Conservation (phyloP, 2,797 vertebrate species). For the Agapornis canus region DNA sequence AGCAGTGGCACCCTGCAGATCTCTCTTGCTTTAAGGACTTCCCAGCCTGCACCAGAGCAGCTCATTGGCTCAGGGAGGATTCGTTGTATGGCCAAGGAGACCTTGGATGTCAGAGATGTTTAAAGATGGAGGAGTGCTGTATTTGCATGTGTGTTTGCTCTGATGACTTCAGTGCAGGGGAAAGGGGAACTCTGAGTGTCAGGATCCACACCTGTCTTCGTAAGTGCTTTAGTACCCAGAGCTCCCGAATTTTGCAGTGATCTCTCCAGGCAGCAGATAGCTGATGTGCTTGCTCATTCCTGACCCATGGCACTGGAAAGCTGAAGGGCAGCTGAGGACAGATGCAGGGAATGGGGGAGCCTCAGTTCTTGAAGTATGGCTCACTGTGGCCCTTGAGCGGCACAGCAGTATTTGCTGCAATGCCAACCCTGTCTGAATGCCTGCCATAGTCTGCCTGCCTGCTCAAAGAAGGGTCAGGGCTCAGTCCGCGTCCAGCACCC, state of each 20-base stretch:
- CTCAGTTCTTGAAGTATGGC: not conserved
- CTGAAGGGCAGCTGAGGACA: not conserved
- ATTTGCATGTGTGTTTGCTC: not conserved
- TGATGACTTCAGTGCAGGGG: not conserved
- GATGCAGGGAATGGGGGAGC: no score
- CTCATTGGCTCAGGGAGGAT: not conserved
- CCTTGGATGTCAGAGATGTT: not conserved
- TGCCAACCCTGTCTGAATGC: not conserved
- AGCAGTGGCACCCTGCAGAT: not conserved
- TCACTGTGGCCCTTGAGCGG: not conserved
- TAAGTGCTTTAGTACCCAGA: not conserved
- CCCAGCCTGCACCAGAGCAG: not conserved
- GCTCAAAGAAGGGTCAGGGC: not conserved
- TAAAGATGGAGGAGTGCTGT: not conserved
- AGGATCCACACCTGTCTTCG: not conserved
- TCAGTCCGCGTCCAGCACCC: accelerated
- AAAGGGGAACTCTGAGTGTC: accelerated
- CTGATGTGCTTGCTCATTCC: accelerated
- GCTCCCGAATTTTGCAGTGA: not conserved
- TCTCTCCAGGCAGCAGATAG: not conserved
- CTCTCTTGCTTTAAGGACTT: not conserved
- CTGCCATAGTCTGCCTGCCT: accelerated
- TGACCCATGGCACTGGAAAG: accelerated
- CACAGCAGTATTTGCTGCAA: accelerated
- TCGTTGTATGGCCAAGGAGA: not conserved